Base-by-base conservation (phyloP, 92 coral and sea anemone species). In the Muricea muricata region DNA sequence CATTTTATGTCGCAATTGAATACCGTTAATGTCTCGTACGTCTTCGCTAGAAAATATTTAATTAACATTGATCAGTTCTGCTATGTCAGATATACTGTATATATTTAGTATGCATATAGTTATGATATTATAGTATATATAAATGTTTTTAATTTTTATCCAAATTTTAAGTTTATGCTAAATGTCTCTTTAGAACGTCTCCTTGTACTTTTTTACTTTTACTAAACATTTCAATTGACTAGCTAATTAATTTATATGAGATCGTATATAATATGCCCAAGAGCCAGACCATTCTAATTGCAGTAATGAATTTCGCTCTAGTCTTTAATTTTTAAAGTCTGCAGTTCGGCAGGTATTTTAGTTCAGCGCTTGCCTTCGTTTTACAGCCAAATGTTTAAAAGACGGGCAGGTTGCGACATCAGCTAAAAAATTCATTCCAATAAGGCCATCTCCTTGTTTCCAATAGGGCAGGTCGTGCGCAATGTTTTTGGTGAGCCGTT, bases 401-500 rank as follows among this genome's bases (percentile, higher is more conserved):
- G n/a, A n/a, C n/a, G n/a, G n/a, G n/a, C n/a, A n/a, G n/a, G n/a
- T n/a, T n/a, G n/a, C n/a, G n/a, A n/a, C n/a, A n/a, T n/a, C n/a
- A n/a, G n/a, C n/a, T n/a, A n/a, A n/a, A n/a, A n/a, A n/a, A n/a
- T n/a, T 63, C 37, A 63, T 63, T 63, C 23, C 37, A 63, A 63
- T 4, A 3, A 28, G 39, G 24, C 70, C 32, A 37, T 58, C 39
- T 58, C 26, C 29, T 14, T 76, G 73, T 42, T 25, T 1, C 20
- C 21, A 13, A 25, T 13, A 8, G 83, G 70, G 45, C 83, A 56
- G 1, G 23, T 32, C 34, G 83, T 54, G 14, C 50, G 71, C 54
- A 37, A n/a, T 4, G 83, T 56, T 23, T 57, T 39, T 10, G 69
- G 83, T 1, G 83, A 56, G 9, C 65, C 65, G 30, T 37, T 57